Percentiles rank a stretch among this genome's conserved stretches.
phyloP scores from a whole-genome alignment of 2,888 invertebrate genomes.

The Sphaerophoria taeniata region DNA sequence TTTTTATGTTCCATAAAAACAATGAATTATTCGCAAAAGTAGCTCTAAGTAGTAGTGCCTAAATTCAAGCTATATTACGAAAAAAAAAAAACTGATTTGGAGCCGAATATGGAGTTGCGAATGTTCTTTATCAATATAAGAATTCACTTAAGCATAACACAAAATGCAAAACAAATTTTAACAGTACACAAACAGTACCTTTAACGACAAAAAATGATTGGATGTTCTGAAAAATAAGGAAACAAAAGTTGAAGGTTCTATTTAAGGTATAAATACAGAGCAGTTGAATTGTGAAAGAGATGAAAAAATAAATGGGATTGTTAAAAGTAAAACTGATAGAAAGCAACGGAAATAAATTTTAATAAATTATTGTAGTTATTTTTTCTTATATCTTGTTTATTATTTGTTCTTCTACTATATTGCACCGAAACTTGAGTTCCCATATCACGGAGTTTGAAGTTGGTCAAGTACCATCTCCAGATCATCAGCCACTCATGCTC shows the following conservation, averaged over 20 bases:
- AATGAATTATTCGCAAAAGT: conserved; percentile 27
- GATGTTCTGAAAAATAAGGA: conserved; percentile 48
- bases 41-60: conserved; percentile 69
- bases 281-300: neutral
- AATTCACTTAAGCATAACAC: conserved; percentile 12
- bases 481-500: too few species aligned
- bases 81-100: conserved; percentile 42
- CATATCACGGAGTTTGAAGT: too few species aligned
- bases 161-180: neutral
- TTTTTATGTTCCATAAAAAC: conserved; percentile 43
- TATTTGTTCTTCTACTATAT: neutral
- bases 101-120: conserved; percentile 27
- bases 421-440: too few species aligned
- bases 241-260: conserved; percentile 23
- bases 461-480: too few species aligned
- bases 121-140: conserved; percentile 34
- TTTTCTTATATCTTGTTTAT: conserved; percentile 6
- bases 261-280: conserved; percentile 42
- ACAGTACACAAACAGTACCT: conserved; percentile 61
- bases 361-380: conserved; percentile 33
- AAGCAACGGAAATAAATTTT: conserved; percentile 57
- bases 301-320: conserved; percentile 23
- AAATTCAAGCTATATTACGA: conserved; percentile 59
- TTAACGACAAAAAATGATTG: conserved; percentile 50
- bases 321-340: conserved; percentile 37